phyloP scores from a whole-genome alignment of 2,888 invertebrate genomes.

The Actias luna region DNA sequence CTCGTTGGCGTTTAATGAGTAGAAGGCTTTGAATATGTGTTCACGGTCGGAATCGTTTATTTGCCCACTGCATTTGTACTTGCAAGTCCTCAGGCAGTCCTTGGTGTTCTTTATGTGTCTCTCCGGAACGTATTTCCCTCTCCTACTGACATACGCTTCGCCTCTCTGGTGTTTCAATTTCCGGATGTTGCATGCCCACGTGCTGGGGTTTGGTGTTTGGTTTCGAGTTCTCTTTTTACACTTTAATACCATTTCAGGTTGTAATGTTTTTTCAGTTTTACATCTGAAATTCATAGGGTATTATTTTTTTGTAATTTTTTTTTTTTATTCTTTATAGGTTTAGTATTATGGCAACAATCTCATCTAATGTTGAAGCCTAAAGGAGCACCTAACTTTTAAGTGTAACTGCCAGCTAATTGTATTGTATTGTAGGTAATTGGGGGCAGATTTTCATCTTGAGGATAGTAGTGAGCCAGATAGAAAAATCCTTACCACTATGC shows the following conservation, averaged over 20 bases:
- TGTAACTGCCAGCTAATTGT: too few species aligned
- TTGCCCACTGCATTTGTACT: slow-evolving; percentile 67
- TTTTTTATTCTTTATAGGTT: too few species aligned
- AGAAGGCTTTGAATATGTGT: slow-evolving; percentile 71
- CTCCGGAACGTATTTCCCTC: slow-evolving; percentile 70
- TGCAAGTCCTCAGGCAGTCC: slow-evolving; percentile 67
- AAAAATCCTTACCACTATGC: too few species aligned
- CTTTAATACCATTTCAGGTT: slow-evolving; percentile 24
- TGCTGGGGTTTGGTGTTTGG: slow-evolving; percentile 55
- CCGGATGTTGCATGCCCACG: slow-evolving; percentile 71
- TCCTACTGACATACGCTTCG: slow-evolving; percentile 66
- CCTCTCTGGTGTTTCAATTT: slow-evolving; percentile 71
- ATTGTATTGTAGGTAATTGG: too few species aligned
- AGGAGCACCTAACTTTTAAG: too few species aligned
- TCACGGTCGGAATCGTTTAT: slow-evolving; percentile 63
- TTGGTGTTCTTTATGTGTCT: slow-evolving; percentile 60
- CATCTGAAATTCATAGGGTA: slow-evolving; percentile 41
- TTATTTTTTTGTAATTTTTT: too few species aligned
- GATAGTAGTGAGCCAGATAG: too few species aligned
- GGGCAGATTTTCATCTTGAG: too few species aligned
- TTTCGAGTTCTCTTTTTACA: slow-evolving; percentile 49
- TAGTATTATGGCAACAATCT: too few species aligned
- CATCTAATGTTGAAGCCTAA: too few species aligned
- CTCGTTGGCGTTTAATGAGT: slow-evolving; percentile 66
- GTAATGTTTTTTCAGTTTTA: slow-evolving; percentile 34